Percentiles rank a stretch among this genome's conserved stretches.
phyloP scores from a whole-genome alignment of 1,140 invertebrate species.

The Delia radicum region DNA sequence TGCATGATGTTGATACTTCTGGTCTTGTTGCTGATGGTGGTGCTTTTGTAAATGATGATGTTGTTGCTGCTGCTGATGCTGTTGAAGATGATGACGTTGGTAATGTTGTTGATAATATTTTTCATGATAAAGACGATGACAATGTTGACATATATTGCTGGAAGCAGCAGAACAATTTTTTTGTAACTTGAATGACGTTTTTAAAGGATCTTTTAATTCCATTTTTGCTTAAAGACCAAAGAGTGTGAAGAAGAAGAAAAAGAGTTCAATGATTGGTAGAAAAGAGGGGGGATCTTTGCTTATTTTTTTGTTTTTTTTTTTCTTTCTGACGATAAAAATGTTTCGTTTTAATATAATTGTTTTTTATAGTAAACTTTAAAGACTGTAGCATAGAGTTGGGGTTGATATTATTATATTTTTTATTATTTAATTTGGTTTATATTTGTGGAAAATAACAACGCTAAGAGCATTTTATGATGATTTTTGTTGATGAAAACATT shows the following conservation, averaged over 20 bases:
- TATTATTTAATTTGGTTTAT: not conserved
- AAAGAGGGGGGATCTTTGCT: not conserved
- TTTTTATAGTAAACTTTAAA: not conserved
- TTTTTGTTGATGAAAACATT: not conserved
- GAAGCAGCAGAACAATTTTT: not conserved
- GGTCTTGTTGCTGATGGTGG: not conserved
- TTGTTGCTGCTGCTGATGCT: not conserved
- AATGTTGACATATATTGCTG: slow-evolving; percentile 16
- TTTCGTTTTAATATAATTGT: not conserved
- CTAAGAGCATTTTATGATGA: not conserved
- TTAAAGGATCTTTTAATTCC: not conserved
- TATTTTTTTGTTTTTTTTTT: not conserved
- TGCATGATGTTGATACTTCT: no score
- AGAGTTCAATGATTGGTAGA: not conserved
- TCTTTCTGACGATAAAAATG: not conserved
- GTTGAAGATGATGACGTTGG: not conserved
- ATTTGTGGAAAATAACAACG: not conserved
- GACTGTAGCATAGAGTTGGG: not conserved
- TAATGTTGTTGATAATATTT: not conserved
- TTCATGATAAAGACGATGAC: not conserved
- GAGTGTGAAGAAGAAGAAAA: no score
- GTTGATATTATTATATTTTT: not conserved
- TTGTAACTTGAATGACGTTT: not conserved
- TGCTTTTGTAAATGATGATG: not conserved
- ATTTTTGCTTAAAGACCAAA: not conserved